These are phyloP conservation scores for Phoxinus dragarum DNA, from an alignment of 2,797 vertebrate genomes.

Conservation along the genomic window DNA sequence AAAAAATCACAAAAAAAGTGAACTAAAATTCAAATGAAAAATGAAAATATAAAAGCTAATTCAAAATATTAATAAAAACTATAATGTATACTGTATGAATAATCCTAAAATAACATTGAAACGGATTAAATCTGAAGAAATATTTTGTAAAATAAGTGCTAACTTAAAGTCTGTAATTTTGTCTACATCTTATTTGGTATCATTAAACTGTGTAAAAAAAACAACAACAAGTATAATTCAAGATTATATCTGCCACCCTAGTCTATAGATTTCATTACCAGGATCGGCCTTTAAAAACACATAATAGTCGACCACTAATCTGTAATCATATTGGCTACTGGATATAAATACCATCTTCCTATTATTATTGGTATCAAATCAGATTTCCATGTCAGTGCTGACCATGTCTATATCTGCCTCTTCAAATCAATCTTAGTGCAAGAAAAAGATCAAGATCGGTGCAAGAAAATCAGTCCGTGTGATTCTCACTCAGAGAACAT, in stretches of 20 bases:
- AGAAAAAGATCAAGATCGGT: not conserved
- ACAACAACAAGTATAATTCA: too few relatives aligned
- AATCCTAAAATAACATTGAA: not conserved
- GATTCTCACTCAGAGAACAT: slow-evolving; percentile 38
- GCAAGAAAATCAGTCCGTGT: not conserved
- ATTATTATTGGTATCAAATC: not conserved
- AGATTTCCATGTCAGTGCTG: not conserved
- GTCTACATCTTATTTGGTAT: not conserved
- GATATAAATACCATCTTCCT: too few relatives aligned
- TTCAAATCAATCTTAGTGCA: not conserved
- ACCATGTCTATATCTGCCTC: not conserved
- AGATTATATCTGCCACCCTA: not conserved
- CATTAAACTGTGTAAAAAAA: not conserved
- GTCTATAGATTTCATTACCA: not conserved
- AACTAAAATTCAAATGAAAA: not conserved
- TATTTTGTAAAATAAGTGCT: not conserved
- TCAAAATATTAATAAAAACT: not conserved
- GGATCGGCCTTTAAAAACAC: not conserved
- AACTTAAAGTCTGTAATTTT: not conserved
- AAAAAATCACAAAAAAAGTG: not conserved
- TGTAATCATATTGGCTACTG: not conserved
- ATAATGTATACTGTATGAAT: not conserved
- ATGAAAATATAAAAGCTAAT: not conserved
- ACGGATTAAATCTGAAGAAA: not conserved
- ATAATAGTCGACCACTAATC: not conserved